Conservation (phyloP, 2,113 vertebrate species). For the Phocoena sinus region DNA sequence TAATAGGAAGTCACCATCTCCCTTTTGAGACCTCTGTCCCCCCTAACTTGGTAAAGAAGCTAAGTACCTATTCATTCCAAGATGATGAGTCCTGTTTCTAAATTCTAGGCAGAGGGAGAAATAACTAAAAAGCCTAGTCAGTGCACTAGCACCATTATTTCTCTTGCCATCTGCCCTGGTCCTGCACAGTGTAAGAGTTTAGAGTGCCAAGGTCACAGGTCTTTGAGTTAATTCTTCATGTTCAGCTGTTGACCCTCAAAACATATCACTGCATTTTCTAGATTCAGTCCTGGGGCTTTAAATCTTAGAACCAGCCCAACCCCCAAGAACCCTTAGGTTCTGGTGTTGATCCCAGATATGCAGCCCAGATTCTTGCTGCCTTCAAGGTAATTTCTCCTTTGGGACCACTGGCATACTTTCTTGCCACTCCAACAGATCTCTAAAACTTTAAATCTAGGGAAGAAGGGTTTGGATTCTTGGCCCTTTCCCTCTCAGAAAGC, state of each 20-base stretch:
- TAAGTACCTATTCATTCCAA: slow-evolving; percentile 14
- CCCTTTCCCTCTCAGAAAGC: background rate
- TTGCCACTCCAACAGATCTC: background rate
- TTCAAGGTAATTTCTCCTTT: background rate
- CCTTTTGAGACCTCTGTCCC: background rate
- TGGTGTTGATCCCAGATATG: background rate
- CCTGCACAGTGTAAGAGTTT: background rate
- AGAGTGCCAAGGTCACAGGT: background rate
- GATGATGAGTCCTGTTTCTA: background rate
- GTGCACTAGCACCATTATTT: background rate
- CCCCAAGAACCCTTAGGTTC: background rate
- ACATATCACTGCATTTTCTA: background rate
- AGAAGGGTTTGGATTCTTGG: background rate
- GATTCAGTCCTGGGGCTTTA: background rate
- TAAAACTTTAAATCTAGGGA: background rate
- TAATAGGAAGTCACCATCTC: background rate
- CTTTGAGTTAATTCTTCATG: slow-evolving; percentile 13
- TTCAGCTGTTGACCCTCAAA: slow-evolving; percentile 25
- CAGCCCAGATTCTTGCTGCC: background rate
- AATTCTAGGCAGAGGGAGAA: background rate
- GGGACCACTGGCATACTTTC: background rate
- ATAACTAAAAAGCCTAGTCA: background rate
- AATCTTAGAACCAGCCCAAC: background rate
- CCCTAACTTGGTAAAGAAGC: slow-evolving; percentile 1
- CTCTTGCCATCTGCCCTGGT: background rate